Evolutionary conservation across 2,113 vertebrate species (phyloP).

Genomic region (Dendrocopos noguchii): DNA sequence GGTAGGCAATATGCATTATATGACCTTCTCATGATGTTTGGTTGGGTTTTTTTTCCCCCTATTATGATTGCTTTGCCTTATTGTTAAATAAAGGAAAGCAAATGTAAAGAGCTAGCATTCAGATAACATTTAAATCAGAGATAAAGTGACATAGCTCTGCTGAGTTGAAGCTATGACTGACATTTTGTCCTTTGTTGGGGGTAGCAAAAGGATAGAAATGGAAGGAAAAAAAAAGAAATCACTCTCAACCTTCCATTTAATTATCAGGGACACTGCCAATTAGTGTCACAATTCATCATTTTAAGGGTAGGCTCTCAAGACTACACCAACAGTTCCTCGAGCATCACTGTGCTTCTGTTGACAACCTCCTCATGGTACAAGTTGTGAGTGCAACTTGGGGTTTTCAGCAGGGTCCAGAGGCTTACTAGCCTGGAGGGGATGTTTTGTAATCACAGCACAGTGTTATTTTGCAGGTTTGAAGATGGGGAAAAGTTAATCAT

Average conservation of each 20-base stretch:
- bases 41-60: background rate
- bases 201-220: background rate
- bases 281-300: background rate
- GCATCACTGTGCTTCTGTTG: background rate
- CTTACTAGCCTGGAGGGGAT: background rate
- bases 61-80: background rate
- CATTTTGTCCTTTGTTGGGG: constrained; percentile 20
- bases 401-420: background rate
- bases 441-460: background rate
- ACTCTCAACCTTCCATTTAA: constrained; percentile 21
- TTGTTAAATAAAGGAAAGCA: constrained; percentile 9
- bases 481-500: background rate
- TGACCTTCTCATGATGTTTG: background rate
- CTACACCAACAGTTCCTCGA: background rate
- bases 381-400: background rate
- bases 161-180: background rate
- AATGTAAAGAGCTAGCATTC: constrained; percentile 36
- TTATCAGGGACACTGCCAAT: background rate
- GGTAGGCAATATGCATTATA: constrained; percentile 15
- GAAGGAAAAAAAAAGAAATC: background rate
- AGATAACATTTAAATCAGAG: constrained; percentile 44
- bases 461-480: background rate
- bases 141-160: constrained; percentile 38
- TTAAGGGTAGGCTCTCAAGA: background rate
- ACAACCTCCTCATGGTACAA: background rate